phyloP scores from a whole-genome alignment of 2,888 invertebrate genomes.

The Erebia epiphron region DNA sequence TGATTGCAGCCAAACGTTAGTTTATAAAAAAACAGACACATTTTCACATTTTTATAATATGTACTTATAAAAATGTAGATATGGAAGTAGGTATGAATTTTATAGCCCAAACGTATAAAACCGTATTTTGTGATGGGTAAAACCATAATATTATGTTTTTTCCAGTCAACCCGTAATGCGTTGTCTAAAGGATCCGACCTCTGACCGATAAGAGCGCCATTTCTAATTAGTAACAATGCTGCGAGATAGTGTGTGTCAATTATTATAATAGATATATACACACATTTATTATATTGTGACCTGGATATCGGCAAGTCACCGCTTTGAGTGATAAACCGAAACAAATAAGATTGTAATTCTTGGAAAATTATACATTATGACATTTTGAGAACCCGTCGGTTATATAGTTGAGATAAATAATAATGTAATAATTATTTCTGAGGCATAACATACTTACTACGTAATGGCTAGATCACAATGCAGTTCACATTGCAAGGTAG shows the following conservation, averaged over 20 bases:
- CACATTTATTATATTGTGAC: slow-evolving; percentile 31
- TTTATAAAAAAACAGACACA: no score
- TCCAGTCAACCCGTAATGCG: background rate
- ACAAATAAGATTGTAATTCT: slow-evolving; percentile 22
- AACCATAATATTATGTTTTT: background rate
- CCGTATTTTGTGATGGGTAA: background rate
- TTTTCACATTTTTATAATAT: no score
- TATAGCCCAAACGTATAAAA: no score
- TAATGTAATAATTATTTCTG: no score
- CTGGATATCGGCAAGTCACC: slow-evolving; percentile 45
- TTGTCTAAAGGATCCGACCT: slow-evolving; percentile 27
- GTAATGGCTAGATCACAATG: no score
- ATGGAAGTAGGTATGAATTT: no score
- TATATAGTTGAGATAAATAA: no score
- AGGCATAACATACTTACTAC: no score
- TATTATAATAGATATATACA: slow-evolving; percentile 27
- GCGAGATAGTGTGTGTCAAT: slow-evolving; percentile 17
- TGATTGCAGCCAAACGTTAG: no score
- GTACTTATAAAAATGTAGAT: no score
- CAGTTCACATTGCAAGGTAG: no score
- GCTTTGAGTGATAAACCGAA: slow-evolving; percentile 37
- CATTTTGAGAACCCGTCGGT: background rate
- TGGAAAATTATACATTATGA: slow-evolving; percentile 2
- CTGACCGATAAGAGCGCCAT: slow-evolving; percentile 24
- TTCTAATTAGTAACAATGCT: slow-evolving; percentile 39